Evolutionary conservation across 2,797 vertebrate species (phyloP).

Genomic region (Scarus forsteni): DNA sequence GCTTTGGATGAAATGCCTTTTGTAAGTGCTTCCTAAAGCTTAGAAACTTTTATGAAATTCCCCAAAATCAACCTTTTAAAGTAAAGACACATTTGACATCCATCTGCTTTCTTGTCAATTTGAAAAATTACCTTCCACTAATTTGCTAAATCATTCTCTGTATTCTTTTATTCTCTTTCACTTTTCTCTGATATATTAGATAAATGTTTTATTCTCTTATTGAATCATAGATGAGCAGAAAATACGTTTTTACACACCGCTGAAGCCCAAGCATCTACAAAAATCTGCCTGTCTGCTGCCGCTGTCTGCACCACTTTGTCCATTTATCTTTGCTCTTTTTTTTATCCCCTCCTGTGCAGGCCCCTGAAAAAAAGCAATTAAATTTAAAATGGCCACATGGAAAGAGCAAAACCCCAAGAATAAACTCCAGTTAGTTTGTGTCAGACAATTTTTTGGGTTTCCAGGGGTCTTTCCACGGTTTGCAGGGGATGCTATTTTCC

Average conservation of each 20-base stretch:
- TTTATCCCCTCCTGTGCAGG: conserved; percentile 48
- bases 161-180: conserved; percentile 22
- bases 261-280: conserved; percentile 37
- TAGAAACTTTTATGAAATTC: neutral
- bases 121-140: conserved; percentile 10
- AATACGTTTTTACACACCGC: conserved; percentile 51
- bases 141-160: conserved; percentile 9
- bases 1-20: no score
- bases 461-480: conserved; percentile 74
- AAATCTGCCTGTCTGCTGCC: conserved; percentile 31
- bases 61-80: neutral
- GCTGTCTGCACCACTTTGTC: conserved; percentile 56
- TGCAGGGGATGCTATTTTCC: conserved; percentile 72
- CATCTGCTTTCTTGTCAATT: conserved; percentile 26
- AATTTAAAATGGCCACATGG: conserved; percentile 75
- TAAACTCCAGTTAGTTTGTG: conserved; percentile 76
- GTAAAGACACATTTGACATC: conserved; percentile 18
- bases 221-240: conserved; percentile 56
- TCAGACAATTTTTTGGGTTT: conserved; percentile 75
- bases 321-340: conserved; percentile 65
- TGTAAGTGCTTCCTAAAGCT: neutral
- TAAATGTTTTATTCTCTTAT: conserved; percentile 45
- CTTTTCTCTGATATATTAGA: conserved; percentile 28
- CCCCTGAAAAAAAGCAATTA: conserved; percentile 72
- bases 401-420: conserved; percentile 72